phyloP scores from a whole-genome alignment of 2,797 vertebrate species.

The Notolepis coatsorum region DNA sequence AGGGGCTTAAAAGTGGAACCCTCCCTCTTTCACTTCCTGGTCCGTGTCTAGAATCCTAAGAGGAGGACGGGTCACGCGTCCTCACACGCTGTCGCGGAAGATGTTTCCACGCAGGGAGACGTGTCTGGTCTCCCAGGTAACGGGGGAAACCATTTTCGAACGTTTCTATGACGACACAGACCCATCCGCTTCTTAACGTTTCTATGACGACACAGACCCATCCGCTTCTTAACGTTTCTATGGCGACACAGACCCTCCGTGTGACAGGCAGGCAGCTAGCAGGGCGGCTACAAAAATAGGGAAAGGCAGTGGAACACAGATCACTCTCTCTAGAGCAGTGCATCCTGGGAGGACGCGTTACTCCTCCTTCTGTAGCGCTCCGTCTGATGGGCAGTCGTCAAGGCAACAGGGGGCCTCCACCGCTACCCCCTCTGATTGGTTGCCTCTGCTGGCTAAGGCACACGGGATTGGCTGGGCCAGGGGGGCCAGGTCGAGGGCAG shows the following conservation, averaged over 20 bases:
- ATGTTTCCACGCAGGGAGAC: no score
- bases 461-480: conserved; percentile 87
- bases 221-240: no score
- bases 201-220: no score
- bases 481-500: conserved; percentile 80
- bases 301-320: conserved; percentile 88
- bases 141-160: no score
- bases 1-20: background rate
- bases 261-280: conserved; percentile 53
- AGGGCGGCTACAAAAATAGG: conserved; percentile 77
- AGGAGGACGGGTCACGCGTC: no score
- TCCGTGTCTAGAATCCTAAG: no score
- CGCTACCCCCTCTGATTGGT: conserved; percentile 85
- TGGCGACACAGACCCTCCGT: no score
- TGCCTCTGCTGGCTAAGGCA: conserved; percentile 96
- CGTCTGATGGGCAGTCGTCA: conserved; percentile 89
- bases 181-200: no score
- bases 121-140: no score
- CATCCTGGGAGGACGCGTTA: conserved; percentile 76
- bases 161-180: no score
- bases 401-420: conserved; percentile 85
- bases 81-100: no score
- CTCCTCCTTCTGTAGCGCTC: conserved; percentile 89
- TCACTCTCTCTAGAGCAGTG: conserved; percentile 76
- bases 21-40: conserved; percentile 49